phyloP scores from a whole-genome alignment of 2,888 invertebrate species.

The Drosophila rellima region DNA sequence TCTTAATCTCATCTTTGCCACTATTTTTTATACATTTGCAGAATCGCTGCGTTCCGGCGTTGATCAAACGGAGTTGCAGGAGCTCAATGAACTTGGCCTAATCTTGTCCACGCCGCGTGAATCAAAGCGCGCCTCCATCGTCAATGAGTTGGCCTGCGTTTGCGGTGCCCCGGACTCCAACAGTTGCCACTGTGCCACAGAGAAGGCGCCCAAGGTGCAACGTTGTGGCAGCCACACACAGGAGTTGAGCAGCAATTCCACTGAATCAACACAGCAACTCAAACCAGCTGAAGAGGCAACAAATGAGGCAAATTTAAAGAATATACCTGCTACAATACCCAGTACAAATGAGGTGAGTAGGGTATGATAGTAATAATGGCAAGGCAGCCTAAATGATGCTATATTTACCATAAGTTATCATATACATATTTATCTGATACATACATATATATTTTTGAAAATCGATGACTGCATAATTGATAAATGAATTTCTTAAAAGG shows the following conservation, averaged over 20 bases:
- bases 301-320: conserved; percentile 8
- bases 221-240: conserved; percentile 29
- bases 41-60: conserved; percentile 71
- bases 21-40: conserved; percentile 24
- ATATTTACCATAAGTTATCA: too few species aligned
- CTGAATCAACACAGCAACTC: conserved; percentile 9
- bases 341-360: conserved; percentile 58
- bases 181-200: conserved; percentile 48
- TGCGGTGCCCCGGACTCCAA: conserved; percentile 36
- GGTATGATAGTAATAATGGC: too few species aligned
- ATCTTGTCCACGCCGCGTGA: conserved; percentile 52
- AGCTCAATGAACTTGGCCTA: conserved; percentile 56
- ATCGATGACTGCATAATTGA: too few species aligned
- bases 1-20: neutral
- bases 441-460: too few species aligned
- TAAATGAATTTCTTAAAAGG: too few species aligned
- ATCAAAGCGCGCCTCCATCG: conserved; percentile 66
- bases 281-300: conserved; percentile 8
- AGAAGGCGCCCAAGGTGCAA: conserved; percentile 63
- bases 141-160: conserved; percentile 55
- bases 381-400: too few species aligned
- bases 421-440: too few species aligned
- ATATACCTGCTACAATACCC: conserved; percentile 7
- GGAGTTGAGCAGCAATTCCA: neutral
- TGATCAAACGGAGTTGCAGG: conserved; percentile 66